A percentile compares a stretch with the other conserved stretches of the same genome.
These are phyloP conservation scores for Dipodomys merriami DNA, from an alignment of 2,113 vertebrate species.

Conservation along the genomic window DNA sequence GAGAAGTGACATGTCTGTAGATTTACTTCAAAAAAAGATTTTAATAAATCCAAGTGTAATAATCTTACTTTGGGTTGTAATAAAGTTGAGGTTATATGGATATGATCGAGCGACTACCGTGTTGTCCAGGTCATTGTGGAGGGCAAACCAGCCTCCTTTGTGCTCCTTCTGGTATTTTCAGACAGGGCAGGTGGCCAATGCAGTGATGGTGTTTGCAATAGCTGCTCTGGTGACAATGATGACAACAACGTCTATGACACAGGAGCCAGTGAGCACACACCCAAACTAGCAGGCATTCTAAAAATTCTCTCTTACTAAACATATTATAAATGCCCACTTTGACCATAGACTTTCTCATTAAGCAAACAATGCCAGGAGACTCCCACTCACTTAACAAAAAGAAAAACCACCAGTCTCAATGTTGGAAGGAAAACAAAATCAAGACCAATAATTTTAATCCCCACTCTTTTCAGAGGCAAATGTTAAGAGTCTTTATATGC, in stretches of 20 bases:
- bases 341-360: not conserved
- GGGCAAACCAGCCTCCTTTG: too few species aligned
- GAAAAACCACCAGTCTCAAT: not conserved
- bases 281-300: not conserved
- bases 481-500: not conserved
- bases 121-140: not conserved
- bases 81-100: not conserved
- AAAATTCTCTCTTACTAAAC: not conserved
- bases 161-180: not conserved
- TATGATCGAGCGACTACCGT: not conserved
- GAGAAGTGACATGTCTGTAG: not conserved
- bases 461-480: not conserved
- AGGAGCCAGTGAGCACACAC: not conserved
- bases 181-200: accelerated
- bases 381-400: not conserved
- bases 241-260: not conserved
- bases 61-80: not conserved
- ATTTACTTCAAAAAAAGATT: conserved; percentile 47
- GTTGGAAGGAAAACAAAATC: not conserved
- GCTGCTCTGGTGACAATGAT: not conserved
- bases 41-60: not conserved
- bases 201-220: too few species aligned
- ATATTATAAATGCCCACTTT: not conserved
- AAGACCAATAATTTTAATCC: not conserved
- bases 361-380: not conserved